Conservation (phyloP, 2,797 vertebrate species). For the Bradypodion pumilum region DNA sequence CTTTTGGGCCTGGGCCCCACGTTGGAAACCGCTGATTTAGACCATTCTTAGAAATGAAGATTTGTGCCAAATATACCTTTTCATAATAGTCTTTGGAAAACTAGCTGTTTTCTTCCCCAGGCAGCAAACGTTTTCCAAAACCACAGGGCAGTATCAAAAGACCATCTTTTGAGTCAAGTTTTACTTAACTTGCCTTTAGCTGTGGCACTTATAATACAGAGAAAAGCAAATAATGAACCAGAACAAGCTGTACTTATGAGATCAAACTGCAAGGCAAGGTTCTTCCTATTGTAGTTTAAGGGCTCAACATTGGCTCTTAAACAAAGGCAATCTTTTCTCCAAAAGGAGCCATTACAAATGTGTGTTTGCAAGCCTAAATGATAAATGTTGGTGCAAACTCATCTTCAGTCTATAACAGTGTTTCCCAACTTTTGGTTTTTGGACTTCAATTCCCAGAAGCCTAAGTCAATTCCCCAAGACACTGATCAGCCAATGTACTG, state of each 20-base stretch:
- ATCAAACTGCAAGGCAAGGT: background rate
- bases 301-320: background rate
- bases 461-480: too few relatives aligned
- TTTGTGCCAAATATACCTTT: background rate
- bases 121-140: background rate
- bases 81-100: background rate
- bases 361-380: too few relatives aligned
- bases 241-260: background rate
- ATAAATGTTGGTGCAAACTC: background rate
- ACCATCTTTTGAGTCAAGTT: background rate
- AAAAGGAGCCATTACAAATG: too few relatives aligned
- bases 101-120: background rate
- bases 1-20: too few relatives aligned
- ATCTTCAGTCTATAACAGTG: background rate
- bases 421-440: too few relatives aligned
- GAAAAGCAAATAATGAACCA: background rate
- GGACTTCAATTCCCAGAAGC: too few relatives aligned
- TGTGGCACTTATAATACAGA: background rate
- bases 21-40: too few relatives aligned
- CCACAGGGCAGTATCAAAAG: background rate
- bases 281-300: background rate
- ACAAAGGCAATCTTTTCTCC: background rate
- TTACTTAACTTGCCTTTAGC: background rate
- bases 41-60: background rate
- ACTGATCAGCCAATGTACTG: too few relatives aligned